phyloP scores from a whole-genome alignment of 2,888 invertebrate species.

The Dysmachus trigonus region DNA sequence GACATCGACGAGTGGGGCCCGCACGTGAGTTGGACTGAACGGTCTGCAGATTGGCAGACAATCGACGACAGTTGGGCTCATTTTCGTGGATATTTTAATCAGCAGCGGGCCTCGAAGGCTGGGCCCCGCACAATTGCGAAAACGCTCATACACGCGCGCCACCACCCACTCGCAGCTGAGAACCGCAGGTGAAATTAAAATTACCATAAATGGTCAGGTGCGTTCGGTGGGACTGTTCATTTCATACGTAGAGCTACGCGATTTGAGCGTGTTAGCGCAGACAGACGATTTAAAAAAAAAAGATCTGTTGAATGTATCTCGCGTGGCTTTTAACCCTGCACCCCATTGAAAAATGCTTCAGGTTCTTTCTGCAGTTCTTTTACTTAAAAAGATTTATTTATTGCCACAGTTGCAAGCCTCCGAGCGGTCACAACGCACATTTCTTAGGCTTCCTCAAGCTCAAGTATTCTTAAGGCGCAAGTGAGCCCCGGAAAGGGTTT shows the following conservation, averaged over 20 bases:
- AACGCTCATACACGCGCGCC: not conserved
- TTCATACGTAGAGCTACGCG: not conserved
- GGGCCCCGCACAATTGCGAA: not conserved
- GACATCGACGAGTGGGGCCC: not conserved
- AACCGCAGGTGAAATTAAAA: not conserved
- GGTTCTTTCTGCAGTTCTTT: not conserved
- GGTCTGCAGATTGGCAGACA: not conserved
- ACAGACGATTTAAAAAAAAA: not conserved
- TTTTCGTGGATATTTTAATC: not conserved
- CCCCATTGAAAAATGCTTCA: not conserved
- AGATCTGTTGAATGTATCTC: not conserved
- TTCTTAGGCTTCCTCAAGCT: not conserved
- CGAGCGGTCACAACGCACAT: not conserved
- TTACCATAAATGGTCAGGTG: not conserved
- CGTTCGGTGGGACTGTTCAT: not conserved
- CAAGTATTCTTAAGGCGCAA: not conserved
- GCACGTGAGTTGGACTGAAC: not conserved
- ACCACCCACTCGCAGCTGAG: not conserved
- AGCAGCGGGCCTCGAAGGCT: not conserved
- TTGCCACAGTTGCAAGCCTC: not conserved
- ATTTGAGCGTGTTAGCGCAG: not conserved
- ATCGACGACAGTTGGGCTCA: not conserved
- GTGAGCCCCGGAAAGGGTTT: not conserved
- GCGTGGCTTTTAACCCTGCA: not conserved
- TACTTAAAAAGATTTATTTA: not conserved